phyloP scores from a whole-genome alignment of 2,797 vertebrate genomes.

The Pipistrellus pipistrellus region DNA sequence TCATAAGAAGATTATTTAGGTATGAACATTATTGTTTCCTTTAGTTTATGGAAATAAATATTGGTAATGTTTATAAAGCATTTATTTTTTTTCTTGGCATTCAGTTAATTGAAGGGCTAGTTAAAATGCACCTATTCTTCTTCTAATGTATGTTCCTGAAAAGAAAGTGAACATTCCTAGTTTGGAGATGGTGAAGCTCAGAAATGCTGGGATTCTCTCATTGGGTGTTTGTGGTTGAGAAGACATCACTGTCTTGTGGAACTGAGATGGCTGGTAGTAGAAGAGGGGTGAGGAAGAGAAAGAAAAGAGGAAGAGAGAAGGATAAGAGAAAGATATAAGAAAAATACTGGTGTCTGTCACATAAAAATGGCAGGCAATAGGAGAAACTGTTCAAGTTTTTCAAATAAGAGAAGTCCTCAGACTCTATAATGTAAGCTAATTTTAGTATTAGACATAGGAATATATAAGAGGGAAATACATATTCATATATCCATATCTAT shows the following conservation, averaged over 20 bases:
- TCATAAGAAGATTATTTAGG: conserved; percentile 17
- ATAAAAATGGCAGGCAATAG: background rate
- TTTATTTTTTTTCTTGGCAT: background rate
- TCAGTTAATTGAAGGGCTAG: background rate
- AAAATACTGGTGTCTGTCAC: background rate
- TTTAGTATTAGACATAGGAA: background rate
- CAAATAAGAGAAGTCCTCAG: background rate
- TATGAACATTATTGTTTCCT: conserved; percentile 12
- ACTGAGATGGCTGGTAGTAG: background rate
- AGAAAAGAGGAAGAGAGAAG: background rate
- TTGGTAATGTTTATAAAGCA: background rate
- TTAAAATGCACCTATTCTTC: background rate
- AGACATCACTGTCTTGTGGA: background rate
- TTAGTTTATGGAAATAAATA: conserved; percentile 8
- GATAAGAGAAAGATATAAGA: background rate
- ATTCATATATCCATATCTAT: background rate
- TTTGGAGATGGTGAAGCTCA: background rate
- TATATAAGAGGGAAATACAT: background rate
- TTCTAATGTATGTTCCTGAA: background rate
- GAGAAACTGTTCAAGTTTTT: background rate
- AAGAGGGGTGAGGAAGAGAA: background rate
- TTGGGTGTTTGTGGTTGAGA: background rate
- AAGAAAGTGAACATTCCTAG: background rate
- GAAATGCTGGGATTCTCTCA: background rate
- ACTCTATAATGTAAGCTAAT: background rate